A percentile compares a stretch with the other conserved stretches of the same genome.
Conservation (phyloP, 2,797 vertebrate species). For the Poeciliopsis infans region DNA sequence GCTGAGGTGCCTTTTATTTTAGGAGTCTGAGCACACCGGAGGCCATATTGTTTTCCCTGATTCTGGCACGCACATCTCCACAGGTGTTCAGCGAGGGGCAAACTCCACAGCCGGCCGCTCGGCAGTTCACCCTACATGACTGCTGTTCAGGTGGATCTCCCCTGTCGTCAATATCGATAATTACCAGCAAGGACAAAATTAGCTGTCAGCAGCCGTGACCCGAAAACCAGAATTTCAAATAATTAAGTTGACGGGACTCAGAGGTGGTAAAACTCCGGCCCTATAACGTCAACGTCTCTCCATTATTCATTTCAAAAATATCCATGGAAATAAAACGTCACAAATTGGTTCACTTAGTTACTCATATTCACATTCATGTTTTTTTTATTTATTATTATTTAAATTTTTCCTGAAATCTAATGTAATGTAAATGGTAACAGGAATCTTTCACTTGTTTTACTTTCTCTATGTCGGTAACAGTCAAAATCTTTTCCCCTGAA, state of each 20-base stretch:
- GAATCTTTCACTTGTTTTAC: neutral
- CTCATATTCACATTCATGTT: neutral
- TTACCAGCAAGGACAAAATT: conserved; percentile 48
- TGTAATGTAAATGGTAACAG: neutral
- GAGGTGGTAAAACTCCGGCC: conserved; percentile 16
- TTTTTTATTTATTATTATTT: neutral
- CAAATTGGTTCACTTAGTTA: neutral
- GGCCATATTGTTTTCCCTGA: conserved; percentile 33
- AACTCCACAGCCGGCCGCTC: conserved; percentile 14
- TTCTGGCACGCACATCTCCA: conserved; percentile 53
- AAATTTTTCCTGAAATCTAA: neutral
- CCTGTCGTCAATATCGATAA: conserved; percentile 56
- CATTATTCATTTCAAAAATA: neutral
- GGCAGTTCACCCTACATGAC: conserved; percentile 1
- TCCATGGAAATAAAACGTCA: neutral
- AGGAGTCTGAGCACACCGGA: conserved; percentile 37
- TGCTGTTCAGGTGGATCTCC: conserved; percentile 26
- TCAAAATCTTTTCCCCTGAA: neutral
- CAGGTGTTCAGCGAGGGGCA: conserved; percentile 34
- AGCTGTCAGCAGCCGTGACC: conserved; percentile 38
- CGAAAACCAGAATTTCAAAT: conserved; percentile 19
- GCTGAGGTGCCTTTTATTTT: conserved; percentile 32
- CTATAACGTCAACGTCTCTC: neutral
- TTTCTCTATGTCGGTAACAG: neutral
- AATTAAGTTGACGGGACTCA: conserved; percentile 26